These are phyloP conservation scores for Crocidura indochinensis DNA, from an alignment of 2,797 vertebrate species.

Conservation along the genomic window DNA sequence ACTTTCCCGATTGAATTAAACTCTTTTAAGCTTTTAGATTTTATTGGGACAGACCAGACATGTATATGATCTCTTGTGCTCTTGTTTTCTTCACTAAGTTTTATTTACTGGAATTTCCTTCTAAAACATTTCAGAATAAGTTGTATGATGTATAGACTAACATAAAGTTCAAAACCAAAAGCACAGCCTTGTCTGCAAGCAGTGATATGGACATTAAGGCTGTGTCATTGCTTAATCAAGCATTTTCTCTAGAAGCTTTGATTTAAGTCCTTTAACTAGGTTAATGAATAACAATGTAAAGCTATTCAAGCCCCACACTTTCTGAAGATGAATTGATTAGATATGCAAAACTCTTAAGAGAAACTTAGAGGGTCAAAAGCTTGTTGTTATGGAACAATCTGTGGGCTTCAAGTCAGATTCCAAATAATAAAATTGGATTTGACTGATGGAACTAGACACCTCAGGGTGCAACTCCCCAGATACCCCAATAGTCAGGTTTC, in stretches of 20 bases:
- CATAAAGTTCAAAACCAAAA: not conserved
- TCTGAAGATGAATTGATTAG: slow-evolving; percentile 43
- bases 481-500: not conserved
- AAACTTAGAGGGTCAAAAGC: not conserved
- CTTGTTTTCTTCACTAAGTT: slow-evolving; percentile 20
- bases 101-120: not conserved
- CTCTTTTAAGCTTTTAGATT: slow-evolving; percentile 63
- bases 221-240: slow-evolving; percentile 1
- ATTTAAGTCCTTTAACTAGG: slow-evolving; percentile 36
- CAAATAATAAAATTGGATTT: not conserved
- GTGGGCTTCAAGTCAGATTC: not conserved
- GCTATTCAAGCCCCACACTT: slow-evolving; percentile 41
- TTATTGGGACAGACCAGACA: slow-evolving; percentile 27
- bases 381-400: not conserved
- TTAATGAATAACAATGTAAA: slow-evolving; percentile 61
- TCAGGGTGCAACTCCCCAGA: not conserved
- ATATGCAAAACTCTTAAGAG: slow-evolving; percentile 29
- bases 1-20: slow-evolving; percentile 77
- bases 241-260: slow-evolving; percentile 46
- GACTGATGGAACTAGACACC: not conserved
- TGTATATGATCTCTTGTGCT: slow-evolving; percentile 17
- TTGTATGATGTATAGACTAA: slow-evolving; percentile 40
- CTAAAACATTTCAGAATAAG: slow-evolving; percentile 9
- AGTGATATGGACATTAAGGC: not conserved
- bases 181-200: not conserved